phyloP scores from a whole-genome alignment of 1,140 invertebrate genomes.

The Scaptomyza montana region DNA sequence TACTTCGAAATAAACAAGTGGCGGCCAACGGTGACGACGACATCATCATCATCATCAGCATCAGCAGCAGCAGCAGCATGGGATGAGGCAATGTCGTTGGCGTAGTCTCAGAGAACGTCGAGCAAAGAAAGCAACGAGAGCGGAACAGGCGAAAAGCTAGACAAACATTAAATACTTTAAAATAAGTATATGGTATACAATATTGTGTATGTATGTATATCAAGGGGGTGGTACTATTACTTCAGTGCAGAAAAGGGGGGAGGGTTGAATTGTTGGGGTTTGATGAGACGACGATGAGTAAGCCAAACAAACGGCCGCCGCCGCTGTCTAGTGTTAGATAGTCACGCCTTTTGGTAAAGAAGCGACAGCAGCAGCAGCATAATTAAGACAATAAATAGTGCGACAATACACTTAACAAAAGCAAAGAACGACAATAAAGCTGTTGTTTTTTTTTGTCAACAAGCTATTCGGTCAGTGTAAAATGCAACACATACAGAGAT shows the following conservation, averaged over 20 bases:
- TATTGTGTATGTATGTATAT: too few species aligned
- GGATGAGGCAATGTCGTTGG: too few species aligned
- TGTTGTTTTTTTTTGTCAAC: too few species aligned
- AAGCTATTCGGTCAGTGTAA: too few species aligned
- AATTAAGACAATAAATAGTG: constrained; percentile 76
- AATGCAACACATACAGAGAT: too few species aligned
- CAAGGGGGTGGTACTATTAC: background rate
- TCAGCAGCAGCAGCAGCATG: too few species aligned
- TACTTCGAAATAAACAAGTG: constrained; percentile 50
- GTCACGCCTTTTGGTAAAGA: constrained; percentile 55
- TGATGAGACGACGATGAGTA: constrained; percentile 50
- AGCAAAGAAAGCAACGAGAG: constrained; percentile 24
- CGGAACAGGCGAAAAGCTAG: constrained; percentile 35
- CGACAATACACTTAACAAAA: constrained; percentile 1
- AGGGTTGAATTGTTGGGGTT: background rate
- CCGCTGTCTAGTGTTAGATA: constrained; percentile 64
- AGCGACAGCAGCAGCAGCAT: constrained; percentile 51
- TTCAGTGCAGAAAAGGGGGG: background rate
- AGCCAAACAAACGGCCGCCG: constrained; percentile 34
- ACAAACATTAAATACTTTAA: too few species aligned
- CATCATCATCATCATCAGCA: background rate
- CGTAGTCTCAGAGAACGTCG: too few species aligned
- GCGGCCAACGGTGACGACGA: constrained; percentile 57
- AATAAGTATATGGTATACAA: too few species aligned
- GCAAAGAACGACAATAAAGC: too few species aligned